These are phyloP conservation scores for Ochlodes sylvanus DNA, from an alignment of 2,888 invertebrate species.

Conservation along the genomic window DNA sequence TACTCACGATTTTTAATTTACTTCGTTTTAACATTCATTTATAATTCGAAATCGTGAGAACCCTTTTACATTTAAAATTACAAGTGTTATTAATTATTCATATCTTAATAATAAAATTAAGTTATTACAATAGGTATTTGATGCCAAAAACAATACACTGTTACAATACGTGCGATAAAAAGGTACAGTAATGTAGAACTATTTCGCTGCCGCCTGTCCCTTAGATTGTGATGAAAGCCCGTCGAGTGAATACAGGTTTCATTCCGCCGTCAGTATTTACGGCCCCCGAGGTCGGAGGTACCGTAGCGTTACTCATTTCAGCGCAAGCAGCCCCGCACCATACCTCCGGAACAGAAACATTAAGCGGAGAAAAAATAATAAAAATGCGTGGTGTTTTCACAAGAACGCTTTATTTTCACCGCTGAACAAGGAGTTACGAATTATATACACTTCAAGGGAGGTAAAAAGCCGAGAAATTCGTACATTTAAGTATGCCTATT, in stretches of 20 bases:
- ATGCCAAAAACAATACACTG: too few relatives aligned
- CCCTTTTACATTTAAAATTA: too few relatives aligned
- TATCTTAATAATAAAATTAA: too few relatives aligned
- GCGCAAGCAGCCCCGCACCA: constrained; percentile 20
- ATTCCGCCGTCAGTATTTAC: constrained; percentile 33
- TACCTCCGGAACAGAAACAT: constrained; percentile 29
- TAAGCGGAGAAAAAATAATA: constrained; percentile 30
- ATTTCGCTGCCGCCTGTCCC: constrained; percentile 10
- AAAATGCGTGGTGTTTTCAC: constrained; percentile 33
- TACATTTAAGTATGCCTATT: constrained; percentile 16
- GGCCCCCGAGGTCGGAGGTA: constrained; percentile 25
- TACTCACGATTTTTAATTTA: too few relatives aligned
- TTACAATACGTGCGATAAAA: neutral
- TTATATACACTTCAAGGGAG: constrained; percentile 25
- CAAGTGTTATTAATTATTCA: too few relatives aligned
- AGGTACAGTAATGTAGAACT: neutral
- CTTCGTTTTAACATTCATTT: too few relatives aligned
- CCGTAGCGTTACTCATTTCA: constrained; percentile 32
- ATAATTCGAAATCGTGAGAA: too few relatives aligned
- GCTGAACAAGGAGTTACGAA: constrained; percentile 30
- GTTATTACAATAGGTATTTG: too few relatives aligned
- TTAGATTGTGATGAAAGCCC: constrained; percentile 21
- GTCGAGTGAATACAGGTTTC: constrained; percentile 37
- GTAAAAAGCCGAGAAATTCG: constrained; percentile 24
- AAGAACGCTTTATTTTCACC: constrained; percentile 34